Conservation (phyloP, 1,140 invertebrate genomes). For the Liolophura sinensis region DNA sequence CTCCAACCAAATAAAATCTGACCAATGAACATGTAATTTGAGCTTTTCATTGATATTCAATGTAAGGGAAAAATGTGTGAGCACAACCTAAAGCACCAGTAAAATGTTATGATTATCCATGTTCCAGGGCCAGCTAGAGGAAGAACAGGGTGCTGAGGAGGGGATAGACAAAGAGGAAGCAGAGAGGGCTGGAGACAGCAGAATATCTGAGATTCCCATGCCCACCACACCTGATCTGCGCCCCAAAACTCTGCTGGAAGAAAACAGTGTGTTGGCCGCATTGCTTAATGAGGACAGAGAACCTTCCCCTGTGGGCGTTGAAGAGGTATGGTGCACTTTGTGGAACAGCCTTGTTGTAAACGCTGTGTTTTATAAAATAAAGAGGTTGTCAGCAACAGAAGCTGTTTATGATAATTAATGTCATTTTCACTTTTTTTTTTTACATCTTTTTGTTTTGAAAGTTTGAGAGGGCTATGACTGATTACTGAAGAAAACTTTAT, state of each 20-base stretch:
- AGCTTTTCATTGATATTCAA: too few relatives aligned
- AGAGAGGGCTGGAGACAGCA: slow-evolving; percentile 21
- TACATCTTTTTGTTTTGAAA: too few relatives aligned
- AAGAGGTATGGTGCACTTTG: slow-evolving; percentile 40
- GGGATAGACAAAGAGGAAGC: slow-evolving; percentile 28
- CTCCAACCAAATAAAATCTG: too few relatives aligned
- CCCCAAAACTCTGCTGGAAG: slow-evolving; percentile 25
- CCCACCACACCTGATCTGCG: too few relatives aligned
- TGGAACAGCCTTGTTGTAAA: not conserved
- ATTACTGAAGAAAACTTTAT: too few relatives aligned
- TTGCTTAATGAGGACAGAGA: slow-evolving; percentile 42
- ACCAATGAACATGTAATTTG: too few relatives aligned
- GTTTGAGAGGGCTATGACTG: too few relatives aligned
- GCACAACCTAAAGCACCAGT: too few relatives aligned
- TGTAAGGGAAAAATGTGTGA: too few relatives aligned
- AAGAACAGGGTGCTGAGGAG: slow-evolving; percentile 28
- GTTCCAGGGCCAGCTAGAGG: slow-evolving; percentile 35
- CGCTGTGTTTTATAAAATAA: not conserved
- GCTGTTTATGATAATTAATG: too few relatives aligned
- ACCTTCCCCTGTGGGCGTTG: slow-evolving; percentile 37
- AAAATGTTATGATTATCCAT: not conserved
- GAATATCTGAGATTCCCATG: too few relatives aligned
- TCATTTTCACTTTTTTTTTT: too few relatives aligned
- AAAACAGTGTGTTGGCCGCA: slow-evolving; percentile 38
- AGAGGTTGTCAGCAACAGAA: not conserved